Conservation (phyloP, 2,797 vertebrate species). For the Betta splendens region DNA sequence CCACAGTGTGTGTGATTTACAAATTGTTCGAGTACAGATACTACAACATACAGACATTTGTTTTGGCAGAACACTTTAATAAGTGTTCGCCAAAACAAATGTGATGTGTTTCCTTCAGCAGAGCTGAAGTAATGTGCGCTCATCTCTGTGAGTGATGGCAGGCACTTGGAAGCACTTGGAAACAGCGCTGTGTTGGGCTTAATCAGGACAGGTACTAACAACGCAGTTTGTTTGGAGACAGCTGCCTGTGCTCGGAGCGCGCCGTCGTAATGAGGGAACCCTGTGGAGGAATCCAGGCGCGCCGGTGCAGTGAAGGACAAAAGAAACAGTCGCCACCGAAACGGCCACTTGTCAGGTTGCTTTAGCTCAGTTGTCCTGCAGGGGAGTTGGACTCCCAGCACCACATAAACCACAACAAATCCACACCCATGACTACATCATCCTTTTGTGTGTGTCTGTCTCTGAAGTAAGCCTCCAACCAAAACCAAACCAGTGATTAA, state of each 20-base stretch:
- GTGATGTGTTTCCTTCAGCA: conserved; percentile 2
- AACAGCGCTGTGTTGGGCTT: conserved; percentile 19
- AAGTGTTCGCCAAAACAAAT: conserved; percentile 1
- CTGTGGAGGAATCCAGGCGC: neutral
- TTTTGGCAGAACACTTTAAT: too few species aligned
- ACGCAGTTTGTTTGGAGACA: neutral
- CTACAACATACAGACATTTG: neutral
- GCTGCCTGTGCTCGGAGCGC: conserved; percentile 11
- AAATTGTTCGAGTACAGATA: neutral
- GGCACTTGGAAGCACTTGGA: conserved; percentile 9
- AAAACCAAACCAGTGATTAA: conserved; percentile 16
- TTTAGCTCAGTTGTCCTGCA: neutral
- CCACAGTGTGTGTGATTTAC: neutral
- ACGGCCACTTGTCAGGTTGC: conserved; percentile 1
- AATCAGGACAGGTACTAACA: conserved; percentile 27
- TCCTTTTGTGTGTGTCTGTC: neutral
- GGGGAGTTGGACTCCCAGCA: neutral
- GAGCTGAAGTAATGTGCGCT: conserved; percentile 13
- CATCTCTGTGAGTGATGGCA: conserved; percentile 17
- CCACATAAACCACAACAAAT: conserved; percentile 1
- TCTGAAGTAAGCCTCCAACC: conserved; percentile 6
- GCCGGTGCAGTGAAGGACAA: conserved; percentile 1
- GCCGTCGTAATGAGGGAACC: conserved; percentile 23
- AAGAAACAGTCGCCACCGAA: neutral
- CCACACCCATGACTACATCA: neutral